These are phyloP conservation scores for Caradrina kadenii DNA, from an alignment of 2,888 invertebrate species.

Conservation along the genomic window DNA sequence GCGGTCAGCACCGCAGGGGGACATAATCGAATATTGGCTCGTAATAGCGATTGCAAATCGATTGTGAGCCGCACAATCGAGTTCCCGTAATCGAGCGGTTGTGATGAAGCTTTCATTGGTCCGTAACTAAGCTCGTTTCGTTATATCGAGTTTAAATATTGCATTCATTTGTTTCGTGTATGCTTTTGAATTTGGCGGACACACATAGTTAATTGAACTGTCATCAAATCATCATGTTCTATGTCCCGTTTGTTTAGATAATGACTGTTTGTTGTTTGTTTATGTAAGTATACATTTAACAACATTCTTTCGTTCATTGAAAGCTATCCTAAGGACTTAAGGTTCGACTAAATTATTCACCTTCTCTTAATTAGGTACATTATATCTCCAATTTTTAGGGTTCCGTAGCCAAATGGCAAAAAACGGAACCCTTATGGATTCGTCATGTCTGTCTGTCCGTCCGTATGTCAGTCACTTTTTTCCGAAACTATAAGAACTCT, in stretches of 20 bases:
- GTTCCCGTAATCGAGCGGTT: constrained; percentile 69
- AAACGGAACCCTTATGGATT: too few species aligned
- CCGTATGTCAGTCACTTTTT: too few species aligned
- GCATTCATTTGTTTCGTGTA: constrained; percentile 18
- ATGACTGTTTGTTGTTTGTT: not conserved
- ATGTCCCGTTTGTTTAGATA: not conserved
- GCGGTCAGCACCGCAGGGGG: constrained; percentile 68
- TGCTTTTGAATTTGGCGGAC: constrained; percentile 1
- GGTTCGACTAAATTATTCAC: too few species aligned
- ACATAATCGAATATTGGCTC: constrained; percentile 80
- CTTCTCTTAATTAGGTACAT: too few species aligned
- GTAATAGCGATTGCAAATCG: constrained; percentile 82
- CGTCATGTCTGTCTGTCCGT: too few species aligned
- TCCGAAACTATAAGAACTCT: too few species aligned
- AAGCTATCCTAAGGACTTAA: too few species aligned
- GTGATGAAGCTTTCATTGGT: constrained; percentile 66
- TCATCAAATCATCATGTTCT: not conserved
- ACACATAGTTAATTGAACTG: not conserved
- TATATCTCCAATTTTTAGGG: too few species aligned
- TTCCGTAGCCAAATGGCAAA: too few species aligned
- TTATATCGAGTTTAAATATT: constrained; percentile 35
- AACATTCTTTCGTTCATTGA: not conserved
- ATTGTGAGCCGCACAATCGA: constrained; percentile 80
- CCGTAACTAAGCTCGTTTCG: constrained; percentile 58
- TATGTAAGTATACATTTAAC: not conserved